Evolutionary conservation across 1,140 invertebrate genomes (phyloP).

Genomic region (Sesamia nonagrioides): DNA sequence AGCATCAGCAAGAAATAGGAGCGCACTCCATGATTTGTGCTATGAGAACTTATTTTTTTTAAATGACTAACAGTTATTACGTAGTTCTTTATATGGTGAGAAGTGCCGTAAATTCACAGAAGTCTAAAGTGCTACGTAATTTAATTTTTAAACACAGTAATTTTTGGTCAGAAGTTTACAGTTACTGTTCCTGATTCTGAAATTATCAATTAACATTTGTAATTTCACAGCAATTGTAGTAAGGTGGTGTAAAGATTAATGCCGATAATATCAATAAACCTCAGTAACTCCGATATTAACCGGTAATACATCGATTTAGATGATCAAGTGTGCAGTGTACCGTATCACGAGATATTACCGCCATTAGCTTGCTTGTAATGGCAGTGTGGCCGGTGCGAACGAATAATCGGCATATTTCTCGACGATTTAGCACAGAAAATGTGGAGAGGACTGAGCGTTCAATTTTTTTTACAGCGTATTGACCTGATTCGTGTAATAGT

Average conservation of each 20-base stretch:
- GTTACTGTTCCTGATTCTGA: neutral
- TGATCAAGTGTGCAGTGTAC: conserved; percentile 28
- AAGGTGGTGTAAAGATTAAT: neutral
- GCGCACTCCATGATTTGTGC: conserved; percentile 25
- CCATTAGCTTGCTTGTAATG: conserved; percentile 20
- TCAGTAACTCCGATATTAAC: neutral
- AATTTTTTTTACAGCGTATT: conserved; percentile 17
- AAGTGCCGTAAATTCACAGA: neutral
- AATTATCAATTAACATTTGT: neutral
- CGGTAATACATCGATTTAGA: conserved; percentile 31
- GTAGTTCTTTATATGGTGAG: conserved; percentile 5
- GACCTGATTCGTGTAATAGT: conserved; percentile 39
- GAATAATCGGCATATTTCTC: conserved; percentile 38
- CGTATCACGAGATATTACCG: conserved; percentile 30
- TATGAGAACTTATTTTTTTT: conserved; percentile 29
- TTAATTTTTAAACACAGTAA: neutral
- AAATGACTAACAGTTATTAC: conserved; percentile 10
- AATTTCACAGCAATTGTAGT: neutral
- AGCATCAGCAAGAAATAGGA: conserved; percentile 7
- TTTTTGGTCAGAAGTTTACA: neutral
- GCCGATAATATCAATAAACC: neutral
- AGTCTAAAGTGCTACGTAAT: neutral
- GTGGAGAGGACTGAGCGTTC: conserved; percentile 3
- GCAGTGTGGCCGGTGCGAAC: too few relatives aligned
- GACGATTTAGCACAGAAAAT: conserved; percentile 39